Percentiles rank a stretch among this genome's conserved stretches.
Evolutionary conservation across 2,113 vertebrate species (phyloP).

Genomic region (Emberiza fucata): DNA sequence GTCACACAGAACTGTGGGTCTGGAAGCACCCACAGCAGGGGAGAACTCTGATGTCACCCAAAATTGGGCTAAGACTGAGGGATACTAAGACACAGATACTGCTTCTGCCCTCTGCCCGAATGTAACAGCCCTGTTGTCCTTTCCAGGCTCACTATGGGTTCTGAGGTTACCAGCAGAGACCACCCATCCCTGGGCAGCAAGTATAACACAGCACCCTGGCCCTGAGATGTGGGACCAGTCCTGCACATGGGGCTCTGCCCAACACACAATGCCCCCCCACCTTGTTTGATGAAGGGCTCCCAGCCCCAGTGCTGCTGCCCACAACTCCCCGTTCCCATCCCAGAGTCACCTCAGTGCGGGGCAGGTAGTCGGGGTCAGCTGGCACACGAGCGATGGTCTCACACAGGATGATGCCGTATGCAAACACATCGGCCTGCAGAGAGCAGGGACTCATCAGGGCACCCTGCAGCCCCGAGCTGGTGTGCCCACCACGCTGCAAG

Average conservation of each 20-base stretch:
- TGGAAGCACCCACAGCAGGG: not conserved
- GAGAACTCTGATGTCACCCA: not conserved
- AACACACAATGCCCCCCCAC: too few relatives aligned
- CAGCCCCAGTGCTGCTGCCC: not conserved
- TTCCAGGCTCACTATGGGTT: not conserved
- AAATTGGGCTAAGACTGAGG: not conserved
- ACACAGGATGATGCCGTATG: conserved; percentile 92
- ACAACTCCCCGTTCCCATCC: not conserved
- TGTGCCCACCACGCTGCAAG: not conserved
- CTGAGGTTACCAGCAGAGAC: fast-evolving
- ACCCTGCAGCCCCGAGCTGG: fast-evolving
- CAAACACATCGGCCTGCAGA: conserved; percentile 82
- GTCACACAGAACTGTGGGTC: not conserved
- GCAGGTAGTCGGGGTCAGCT: conserved; percentile 91
- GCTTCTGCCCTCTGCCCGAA: not conserved
- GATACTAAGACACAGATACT: not conserved
- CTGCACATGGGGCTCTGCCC: fast-evolving
- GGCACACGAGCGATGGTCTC: conserved; percentile 92
- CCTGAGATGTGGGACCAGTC: fast-evolving
- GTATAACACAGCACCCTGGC: not conserved
- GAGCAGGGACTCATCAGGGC: not conserved
- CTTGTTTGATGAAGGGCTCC: not conserved
- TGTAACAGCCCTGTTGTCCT: not conserved
- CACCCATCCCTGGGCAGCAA: not conserved
- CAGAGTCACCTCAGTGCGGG: conserved; percentile 86